A percentile compares a stretch with the other conserved stretches of the same genome.
These are phyloP conservation scores for Trichogramma dendrolimi DNA, from an alignment of 2,888 invertebrate species.

Conservation along the genomic window DNA sequence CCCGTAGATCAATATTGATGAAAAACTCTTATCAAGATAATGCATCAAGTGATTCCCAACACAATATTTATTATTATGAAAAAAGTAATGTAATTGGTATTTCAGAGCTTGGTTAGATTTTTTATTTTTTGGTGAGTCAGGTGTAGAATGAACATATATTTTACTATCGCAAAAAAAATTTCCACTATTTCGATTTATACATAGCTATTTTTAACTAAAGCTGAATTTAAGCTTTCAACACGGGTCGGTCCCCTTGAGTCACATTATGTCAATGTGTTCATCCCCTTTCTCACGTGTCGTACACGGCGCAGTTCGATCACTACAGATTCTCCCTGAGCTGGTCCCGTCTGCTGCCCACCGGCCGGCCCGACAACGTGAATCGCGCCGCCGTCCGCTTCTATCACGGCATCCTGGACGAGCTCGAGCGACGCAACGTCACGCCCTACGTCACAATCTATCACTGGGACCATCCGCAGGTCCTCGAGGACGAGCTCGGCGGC, in stretches of 20 bases:
- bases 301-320: slow-evolving; percentile 32
- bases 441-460: slow-evolving; percentile 66
- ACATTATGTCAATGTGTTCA: not conserved
- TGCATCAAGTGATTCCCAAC: not conserved
- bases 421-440: slow-evolving; percentile 56
- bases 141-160: not conserved
- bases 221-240: too few relatives aligned
- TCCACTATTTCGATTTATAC: too few relatives aligned
- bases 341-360: slow-evolving; percentile 65
- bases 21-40: too few relatives aligned
- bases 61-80: too few relatives aligned
- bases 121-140: not conserved
- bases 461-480: slow-evolving; percentile 62
- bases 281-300: not conserved
- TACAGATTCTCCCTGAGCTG: slow-evolving; percentile 66
- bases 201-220: too few relatives aligned
- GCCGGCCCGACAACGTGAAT: slow-evolving; percentile 55
- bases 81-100: too few relatives aligned
- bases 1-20: too few relatives aligned
- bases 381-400: slow-evolving; percentile 63
- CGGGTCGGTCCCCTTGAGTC: too few relatives aligned
- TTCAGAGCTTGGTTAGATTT: not conserved
- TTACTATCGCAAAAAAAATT: too few relatives aligned
- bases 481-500: slow-evolving; percentile 60
- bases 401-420: slow-evolving; percentile 58